A percentile compares a stretch with the other conserved stretches of the same genome.
Conservation (phyloP, 2,113 vertebrate genomes). For the Peromyscus maniculatus region DNA sequence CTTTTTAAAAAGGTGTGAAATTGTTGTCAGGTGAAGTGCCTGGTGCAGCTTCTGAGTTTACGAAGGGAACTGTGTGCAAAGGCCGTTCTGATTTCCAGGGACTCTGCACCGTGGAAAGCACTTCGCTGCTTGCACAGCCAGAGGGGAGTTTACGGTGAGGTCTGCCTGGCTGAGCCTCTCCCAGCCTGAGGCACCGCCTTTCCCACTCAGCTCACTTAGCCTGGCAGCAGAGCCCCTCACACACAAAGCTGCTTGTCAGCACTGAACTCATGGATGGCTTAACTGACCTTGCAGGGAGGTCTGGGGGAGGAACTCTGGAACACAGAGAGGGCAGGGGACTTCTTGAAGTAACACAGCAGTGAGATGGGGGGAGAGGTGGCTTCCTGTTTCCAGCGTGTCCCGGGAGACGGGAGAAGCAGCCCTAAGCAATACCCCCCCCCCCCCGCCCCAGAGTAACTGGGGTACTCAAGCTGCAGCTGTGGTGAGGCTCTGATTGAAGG, state of each 20-base stretch:
- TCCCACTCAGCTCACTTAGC: too few species aligned
- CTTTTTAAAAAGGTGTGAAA: background rate
- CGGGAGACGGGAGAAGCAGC: background rate
- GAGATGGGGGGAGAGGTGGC: background rate
- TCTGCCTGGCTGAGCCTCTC: background rate
- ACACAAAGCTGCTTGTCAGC: background rate
- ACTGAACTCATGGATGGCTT: background rate
- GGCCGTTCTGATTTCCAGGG: background rate
- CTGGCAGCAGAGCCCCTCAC: background rate
- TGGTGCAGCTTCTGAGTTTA: background rate
- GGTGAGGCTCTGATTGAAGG: background rate
- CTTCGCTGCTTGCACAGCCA: background rate
- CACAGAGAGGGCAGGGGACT: conserved; percentile 1
- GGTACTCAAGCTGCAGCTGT: background rate
- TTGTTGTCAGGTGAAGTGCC: background rate
- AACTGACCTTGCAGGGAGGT: background rate
- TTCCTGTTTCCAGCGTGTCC: background rate
- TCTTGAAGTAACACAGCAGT: conserved; percentile 20
- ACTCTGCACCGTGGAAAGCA: background rate
- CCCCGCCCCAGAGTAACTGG: background rate
- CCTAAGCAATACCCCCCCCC: too few species aligned
- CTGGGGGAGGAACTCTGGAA: background rate
- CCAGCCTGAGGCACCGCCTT: background rate
- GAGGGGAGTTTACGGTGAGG: background rate
- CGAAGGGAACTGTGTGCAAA: background rate